Evolutionary conservation across 2,888 invertebrate genomes (phyloP), one percentile per base, ranked within the genome.

Genomic region (Tetragonisca angustula): DNA sequence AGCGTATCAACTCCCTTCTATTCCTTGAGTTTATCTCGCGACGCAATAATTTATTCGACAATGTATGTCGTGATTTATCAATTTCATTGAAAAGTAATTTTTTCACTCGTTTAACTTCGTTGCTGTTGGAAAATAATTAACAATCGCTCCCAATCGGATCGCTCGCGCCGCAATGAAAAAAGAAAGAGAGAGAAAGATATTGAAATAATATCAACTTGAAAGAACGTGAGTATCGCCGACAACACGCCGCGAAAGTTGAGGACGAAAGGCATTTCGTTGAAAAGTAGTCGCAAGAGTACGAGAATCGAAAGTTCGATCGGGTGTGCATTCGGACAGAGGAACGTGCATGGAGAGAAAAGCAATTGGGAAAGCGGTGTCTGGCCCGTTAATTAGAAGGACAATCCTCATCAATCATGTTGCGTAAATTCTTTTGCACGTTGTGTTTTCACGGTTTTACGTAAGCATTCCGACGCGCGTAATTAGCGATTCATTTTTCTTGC

Each of bases 351-450:
- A 32, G 49, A 68, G 68, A 50, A 81, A 81, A 76, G 68, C 56
- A 68, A 61, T 61, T 72, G 61, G 21, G 49, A 68, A 68, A 75
- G 75, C 43, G n/a, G 19, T 54, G 43, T 17, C 64, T 64, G 32
- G 73, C 50, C 43, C 67, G 74, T 52, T 69, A 76, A 79, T 68
- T 68, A 74, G 68, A n/a, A 15, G 49, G 67, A 68, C 52, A 76
- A 79, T 79, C 43, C 59, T 79, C 67, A 75, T 75, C 49, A 67
- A 62, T 75, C 76, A 68, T 62, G 43, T 79, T 76, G 52, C 69
- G 50, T 61, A 69, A 69, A 69, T 77, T 76, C 70, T 36, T 15
- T 56, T 15, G 36, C 24, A 36, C 61, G 52, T 27, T 27, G 24
- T 56, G 36, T 64, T 67, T 67, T 43, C 24, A 32, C 27, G 24